phyloP scores from a whole-genome alignment of 2,113 vertebrate species.

The Nerophis ophidion region DNA sequence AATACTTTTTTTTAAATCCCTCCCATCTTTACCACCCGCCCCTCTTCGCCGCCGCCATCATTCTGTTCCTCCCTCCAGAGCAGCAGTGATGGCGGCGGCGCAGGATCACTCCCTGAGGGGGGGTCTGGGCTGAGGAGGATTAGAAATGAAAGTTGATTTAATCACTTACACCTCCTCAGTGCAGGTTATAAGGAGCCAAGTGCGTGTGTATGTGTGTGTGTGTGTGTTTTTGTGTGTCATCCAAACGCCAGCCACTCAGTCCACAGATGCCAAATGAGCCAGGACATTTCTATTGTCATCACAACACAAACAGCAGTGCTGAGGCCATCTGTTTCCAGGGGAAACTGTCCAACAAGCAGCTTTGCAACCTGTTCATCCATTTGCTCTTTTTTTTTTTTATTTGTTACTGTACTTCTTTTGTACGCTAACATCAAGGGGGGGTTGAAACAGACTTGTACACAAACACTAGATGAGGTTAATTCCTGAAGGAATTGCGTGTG shows the following conservation, averaged over 20 bases:
- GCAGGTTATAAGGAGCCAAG: constrained; percentile 36
- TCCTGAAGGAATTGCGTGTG: background rate
- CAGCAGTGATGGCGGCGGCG: background rate
- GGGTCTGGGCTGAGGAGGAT: constrained; percentile 36
- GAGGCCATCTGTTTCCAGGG: constrained; percentile 53
- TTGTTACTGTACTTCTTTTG: constrained; percentile 14
- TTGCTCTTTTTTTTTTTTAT: constrained; percentile 26
- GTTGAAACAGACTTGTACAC: background rate
- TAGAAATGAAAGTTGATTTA: constrained; percentile 59
- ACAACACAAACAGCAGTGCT: constrained; percentile 40
- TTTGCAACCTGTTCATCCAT: constrained; percentile 42
- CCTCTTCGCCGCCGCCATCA: background rate
- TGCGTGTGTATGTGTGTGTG: constrained; percentile 14
- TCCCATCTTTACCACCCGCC: constrained; percentile 23
- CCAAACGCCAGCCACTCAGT: constrained; percentile 41
- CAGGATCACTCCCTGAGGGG: constrained; percentile 41
- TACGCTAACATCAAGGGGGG: background rate
- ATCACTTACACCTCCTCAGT: constrained; percentile 48
- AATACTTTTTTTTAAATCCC: background rate
- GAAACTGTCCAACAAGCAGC: constrained; percentile 50
- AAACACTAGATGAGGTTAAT: background rate
- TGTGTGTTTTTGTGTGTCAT: constrained; percentile 12
- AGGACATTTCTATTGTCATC: constrained; percentile 49
- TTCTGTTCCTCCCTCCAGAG: constrained; percentile 5
- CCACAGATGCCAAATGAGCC: constrained; percentile 27